A percentile compares a stretch with the other conserved stretches of the same genome.
Conservation (phyloP, 2,113 vertebrate genomes). For the Vulpes ferrilata region DNA sequence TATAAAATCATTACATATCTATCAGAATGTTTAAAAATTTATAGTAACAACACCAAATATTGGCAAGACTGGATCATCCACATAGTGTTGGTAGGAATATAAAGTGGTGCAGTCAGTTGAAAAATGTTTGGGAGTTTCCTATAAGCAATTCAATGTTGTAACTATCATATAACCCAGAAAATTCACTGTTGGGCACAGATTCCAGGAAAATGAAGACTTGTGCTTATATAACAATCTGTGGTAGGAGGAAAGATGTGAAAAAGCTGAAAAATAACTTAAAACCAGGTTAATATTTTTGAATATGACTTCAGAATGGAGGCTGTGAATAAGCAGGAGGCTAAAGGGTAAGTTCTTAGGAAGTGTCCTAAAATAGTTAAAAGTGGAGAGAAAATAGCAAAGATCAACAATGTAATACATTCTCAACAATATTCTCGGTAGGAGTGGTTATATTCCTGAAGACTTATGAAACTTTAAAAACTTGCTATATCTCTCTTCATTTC, state of each 20-base stretch:
- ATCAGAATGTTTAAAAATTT: neutral
- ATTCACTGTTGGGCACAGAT: neutral
- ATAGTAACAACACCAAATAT: neutral
- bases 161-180: neutral
- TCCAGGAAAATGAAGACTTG: neutral
- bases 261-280: neutral
- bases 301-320: neutral
- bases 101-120: neutral
- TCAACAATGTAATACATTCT: neutral
- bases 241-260: neutral
- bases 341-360: neutral
- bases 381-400: neutral
- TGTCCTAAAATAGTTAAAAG: neutral
- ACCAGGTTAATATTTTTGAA: neutral
- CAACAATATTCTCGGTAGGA: neutral
- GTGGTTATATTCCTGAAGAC: neutral
- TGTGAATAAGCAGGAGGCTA: neutral
- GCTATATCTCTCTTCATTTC: neutral
- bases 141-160: neutral
- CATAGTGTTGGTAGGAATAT: neutral
- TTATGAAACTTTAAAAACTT: neutral
- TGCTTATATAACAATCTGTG: neutral
- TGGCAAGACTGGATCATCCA: neutral
- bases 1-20: neutral
- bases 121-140: neutral